Base-by-base conservation (phyloP, 2,797 vertebrate genomes). In the Threskiornis aethiopicus region DNA sequence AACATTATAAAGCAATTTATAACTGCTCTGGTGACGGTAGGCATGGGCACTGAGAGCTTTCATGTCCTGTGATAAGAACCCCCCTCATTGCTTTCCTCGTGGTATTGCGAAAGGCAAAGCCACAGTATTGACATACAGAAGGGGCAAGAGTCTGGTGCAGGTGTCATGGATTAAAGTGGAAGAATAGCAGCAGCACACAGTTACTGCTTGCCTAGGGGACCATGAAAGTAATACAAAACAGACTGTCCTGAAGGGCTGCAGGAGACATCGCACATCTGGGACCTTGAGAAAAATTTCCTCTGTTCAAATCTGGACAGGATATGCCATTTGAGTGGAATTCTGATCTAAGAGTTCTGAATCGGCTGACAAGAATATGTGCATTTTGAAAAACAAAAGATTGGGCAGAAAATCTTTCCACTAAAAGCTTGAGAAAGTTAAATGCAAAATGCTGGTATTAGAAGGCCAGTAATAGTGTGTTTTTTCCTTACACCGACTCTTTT, bases 1-100 rank as follows among this genome's bases (percentile, higher is more conserved):
- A 31, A 55, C 21, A 6, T 54, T 72, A 0, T 28, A 33, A 52
- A 83, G 17, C 21, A n/a, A 5, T 54, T 55, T 72, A 46, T 87
- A 57, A 35, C 33, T 89, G 83, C 61, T 71, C 16, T 86, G 44
- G 16, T 69, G 54, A 51, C 47, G 46, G 28, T 9, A 29, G 24
- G 29, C 19, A 3, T 37, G 54, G 51, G n/a, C n/a, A 37, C 51
- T 2, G 2, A 9, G 41, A 59, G 41, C 37, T 70, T 81, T 58
- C 22, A 10, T 29, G n/a, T 70, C 24, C 65, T 51, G 47, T 55
- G 31, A 13, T 42, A 26, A 28, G 11, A 82, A 29, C 4, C 11
- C 7, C 10, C 3, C 12, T 46, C 37, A 5, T 39, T 84, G 44
- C 24, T 54, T 66, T 52, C 25, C 59, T 76, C 0, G 0, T 82